phyloP scores from a whole-genome alignment of 2,888 invertebrate species.

The Andrena camellia region DNA sequence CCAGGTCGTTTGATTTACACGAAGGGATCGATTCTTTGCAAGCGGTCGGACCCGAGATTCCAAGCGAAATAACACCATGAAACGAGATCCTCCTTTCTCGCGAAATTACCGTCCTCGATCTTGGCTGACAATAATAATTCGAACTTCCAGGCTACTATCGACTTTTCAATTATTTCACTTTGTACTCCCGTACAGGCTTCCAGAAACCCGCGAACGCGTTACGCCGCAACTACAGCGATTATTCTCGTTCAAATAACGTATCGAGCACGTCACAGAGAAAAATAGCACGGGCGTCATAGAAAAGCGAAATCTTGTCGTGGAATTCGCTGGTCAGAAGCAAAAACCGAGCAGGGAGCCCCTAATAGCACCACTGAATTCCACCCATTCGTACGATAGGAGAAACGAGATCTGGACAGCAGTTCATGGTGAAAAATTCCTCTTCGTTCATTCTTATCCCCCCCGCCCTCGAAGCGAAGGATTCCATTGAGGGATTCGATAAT shows the following conservation, averaged over 20 bases:
- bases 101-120: not conserved
- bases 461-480: not conserved
- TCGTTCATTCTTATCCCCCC: not conserved
- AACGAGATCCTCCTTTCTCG: not conserved
- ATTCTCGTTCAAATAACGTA: not conserved
- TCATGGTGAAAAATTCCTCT: not conserved
- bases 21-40: not conserved
- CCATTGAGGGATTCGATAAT: conserved; percentile 22
- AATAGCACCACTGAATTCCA: not conserved
- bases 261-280: not conserved
- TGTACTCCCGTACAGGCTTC: not conserved
- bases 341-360: not conserved
- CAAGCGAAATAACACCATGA: not conserved
- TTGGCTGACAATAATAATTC: not conserved
- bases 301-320: not conserved
- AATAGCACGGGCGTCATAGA: not conserved
- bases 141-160: not conserved
- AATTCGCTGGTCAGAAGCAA: not conserved
- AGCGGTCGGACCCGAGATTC: not conserved
- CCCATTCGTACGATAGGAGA: not conserved
- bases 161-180: conserved; percentile 1
- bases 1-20: not conserved
- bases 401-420: not conserved
- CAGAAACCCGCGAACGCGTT: not conserved
- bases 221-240: not conserved